Evolutionary conservation across 2,888 invertebrate species (phyloP), one percentile per base, ranked within the genome.

Genomic region (Coelogynopora nodosa): DNA sequence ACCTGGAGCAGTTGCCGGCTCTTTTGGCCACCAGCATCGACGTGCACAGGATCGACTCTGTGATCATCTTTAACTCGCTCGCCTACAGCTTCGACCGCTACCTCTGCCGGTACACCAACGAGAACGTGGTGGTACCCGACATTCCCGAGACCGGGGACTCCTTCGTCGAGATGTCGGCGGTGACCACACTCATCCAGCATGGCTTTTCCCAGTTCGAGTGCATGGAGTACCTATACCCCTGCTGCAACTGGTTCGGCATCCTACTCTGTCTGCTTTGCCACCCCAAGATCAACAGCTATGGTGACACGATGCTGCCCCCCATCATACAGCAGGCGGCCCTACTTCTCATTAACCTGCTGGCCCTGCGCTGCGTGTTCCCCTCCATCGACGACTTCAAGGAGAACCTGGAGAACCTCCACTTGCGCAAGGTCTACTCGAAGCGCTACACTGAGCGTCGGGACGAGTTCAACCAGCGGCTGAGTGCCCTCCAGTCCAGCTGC

Each of bases 141-240:
- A 87, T 87, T 27, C 87, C 86, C n/a, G 86, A 87, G 31, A 67
- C 10, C 1, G 81, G 31, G 5, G 67, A 31, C 5, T 67, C 49
- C 23, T 86, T 87, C 67, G 67, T 49, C 23, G 86, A 86, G 87
- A 31, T 86, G 2, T 28, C 29, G n/a, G 87, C 87, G 0, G 86
- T 86, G 0, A 0, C 27, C 2, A 87, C 29, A 26, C 67, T 86
- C n/a, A 86, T 86, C 30, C 29, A 86, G 30, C 67, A 87, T 29
- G 86, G 86, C 31, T 86, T 87, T 27, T 86, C 86, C 31, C 87
- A 86, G 29, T 86, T 86, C 30, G 86, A 86, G 67, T 86, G 86
- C 30, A 26, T 86, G 2, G 86, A 86, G 30, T 86, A 67, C 67
- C 30, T 86, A 1, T 87, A 31, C 29, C 87, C 86, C 86, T 86